Evolutionary conservation across 2,888 invertebrate species (phyloP).

Genomic region (Xanthia icteritia): DNA sequence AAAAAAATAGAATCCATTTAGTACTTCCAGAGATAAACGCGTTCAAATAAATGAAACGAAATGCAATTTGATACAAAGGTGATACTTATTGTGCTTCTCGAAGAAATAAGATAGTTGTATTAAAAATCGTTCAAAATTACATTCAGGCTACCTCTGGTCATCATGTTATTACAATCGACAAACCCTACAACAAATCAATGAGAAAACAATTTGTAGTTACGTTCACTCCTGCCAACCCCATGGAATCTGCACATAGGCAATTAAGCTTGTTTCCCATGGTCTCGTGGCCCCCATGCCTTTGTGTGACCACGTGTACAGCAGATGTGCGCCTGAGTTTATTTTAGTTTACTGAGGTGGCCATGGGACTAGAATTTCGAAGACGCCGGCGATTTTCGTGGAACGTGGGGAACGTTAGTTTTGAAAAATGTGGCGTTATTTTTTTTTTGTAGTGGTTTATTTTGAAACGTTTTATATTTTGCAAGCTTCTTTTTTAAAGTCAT

Average conservation of each 20-base stretch:
- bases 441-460: not conserved
- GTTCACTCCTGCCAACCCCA: slow-evolving; percentile 41
- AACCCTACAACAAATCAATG: slow-evolving; percentile 30
- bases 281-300: slow-evolving; percentile 74
- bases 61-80: too few species aligned
- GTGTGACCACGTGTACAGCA: slow-evolving; percentile 82
- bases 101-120: not conserved
- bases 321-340: slow-evolving; percentile 80
- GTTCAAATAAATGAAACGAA: too few species aligned
- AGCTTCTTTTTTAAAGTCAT: not conserved
- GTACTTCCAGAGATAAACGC: too few species aligned
- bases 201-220: slow-evolving; percentile 45
- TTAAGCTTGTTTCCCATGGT: slow-evolving; percentile 66
- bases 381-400: slow-evolving; percentile 20
- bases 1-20: too few species aligned
- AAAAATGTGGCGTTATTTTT: not conserved
- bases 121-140: not conserved
- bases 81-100: not conserved
- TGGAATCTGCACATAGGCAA: slow-evolving; percentile 62
- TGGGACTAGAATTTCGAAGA: slow-evolving; percentile 37
- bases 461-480: not conserved
- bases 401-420: slow-evolving; percentile 26
- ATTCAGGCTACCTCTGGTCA: not conserved
- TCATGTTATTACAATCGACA: not conserved
- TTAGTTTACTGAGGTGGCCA: slow-evolving; percentile 67